Base-by-base conservation (phyloP, 2,797 vertebrate genomes). In the Myotis vivesi region DNA sequence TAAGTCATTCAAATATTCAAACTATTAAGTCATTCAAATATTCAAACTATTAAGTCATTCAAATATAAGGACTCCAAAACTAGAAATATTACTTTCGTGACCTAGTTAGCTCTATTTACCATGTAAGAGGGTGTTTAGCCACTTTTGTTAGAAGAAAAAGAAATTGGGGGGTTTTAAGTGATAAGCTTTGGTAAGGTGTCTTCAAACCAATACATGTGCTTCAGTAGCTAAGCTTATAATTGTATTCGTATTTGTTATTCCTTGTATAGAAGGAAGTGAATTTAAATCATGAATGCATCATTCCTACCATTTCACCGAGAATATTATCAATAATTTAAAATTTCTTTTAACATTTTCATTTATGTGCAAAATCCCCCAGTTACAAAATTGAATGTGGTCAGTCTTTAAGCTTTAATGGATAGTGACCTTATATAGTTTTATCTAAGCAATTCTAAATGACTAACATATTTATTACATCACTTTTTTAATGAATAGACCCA, bases 351-450 rank as follows among this genome's bases (percentile, higher is more conserved):
- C n/a, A 49, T 80, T 71, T 90, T 80, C 62, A 84, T 59, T n/a
- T 72, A 28, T 7, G 9, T 59, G 38, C 44, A 95, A 87, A 87
- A 94, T 80, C 17, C 5, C 15, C 49, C n/a, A 28, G 25, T 89
- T 92, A 91, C 49, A 69, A 55, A 93, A 41, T 72, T 57, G 76
- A 84, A 87, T 33, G 22, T 82, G 28, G 59, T 84, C 92, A 68
- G 69, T 79, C 77, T 94, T 92, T 62, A 36, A 33, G 53, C 53
- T 95, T 41, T 62, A 95, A 94, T 82, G 94, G 72, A 62, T 96
- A 90, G 86, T 95, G 87, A 93, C 92, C 89, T 96, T 94, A 64
- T 5, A 8, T 55, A 41, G 71, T 87, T 96, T 94, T 92, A 91
- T 88, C 76, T 94, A 85, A 71, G 68, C 38, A 76, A 49, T 87